A percentile compares a stretch with the other conserved stretches of the same genome.
These are phyloP conservation scores for Coracopsis vasa DNA, from an alignment of 2,113 vertebrate species.

Conservation along the genomic window DNA sequence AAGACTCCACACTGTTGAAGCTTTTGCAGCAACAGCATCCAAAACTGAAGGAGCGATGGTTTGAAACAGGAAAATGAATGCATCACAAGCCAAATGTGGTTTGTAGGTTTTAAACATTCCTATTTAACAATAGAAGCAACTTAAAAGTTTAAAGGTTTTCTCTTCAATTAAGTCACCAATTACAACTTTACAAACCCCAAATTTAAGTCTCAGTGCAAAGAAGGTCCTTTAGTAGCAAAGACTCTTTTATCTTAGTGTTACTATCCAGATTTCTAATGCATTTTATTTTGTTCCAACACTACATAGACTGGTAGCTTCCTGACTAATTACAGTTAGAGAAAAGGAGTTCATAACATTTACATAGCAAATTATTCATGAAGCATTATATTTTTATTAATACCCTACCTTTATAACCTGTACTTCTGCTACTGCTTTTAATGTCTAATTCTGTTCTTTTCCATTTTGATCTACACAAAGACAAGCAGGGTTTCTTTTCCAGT, in stretches of 20 bases:
- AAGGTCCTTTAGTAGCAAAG: background rate
- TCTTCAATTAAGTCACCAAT: background rate
- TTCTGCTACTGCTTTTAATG: background rate
- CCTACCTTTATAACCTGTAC: background rate
- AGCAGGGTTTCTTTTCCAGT: background rate
- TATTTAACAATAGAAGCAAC: background rate
- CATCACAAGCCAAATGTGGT: background rate
- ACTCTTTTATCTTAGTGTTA: background rate
- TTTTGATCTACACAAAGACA: background rate
- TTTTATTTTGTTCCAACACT: background rate
- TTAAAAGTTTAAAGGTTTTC: background rate
- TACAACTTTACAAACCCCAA: background rate
- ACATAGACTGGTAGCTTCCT: background rate
- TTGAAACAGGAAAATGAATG: background rate
- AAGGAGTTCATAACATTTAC: background rate
- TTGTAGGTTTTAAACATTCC: background rate
- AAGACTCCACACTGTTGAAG: background rate
- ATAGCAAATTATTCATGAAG: background rate
- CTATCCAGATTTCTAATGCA: background rate
- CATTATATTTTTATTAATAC: background rate
- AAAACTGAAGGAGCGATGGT: background rate
- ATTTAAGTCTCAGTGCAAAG: background rate
- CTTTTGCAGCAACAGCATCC: background rate
- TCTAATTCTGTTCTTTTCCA: background rate
- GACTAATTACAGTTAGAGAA: background rate